Conservation (phyloP, 2,113 vertebrate species). For the Empidonax traillii region DNA sequence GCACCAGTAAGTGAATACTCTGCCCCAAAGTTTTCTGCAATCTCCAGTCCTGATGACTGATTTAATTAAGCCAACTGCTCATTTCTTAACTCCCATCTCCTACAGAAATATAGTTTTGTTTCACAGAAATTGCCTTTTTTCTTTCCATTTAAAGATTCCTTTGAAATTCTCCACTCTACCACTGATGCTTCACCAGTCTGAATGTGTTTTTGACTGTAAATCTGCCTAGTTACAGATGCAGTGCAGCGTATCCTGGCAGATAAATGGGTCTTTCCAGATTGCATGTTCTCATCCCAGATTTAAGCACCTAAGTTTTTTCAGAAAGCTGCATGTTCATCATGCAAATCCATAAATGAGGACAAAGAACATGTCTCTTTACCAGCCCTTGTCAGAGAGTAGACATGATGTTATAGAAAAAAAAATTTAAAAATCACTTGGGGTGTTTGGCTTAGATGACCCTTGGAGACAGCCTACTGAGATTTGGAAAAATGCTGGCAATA, state of each 20-base stretch:
- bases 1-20: neutral
- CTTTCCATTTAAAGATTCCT: neutral
- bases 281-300: slow-evolving; percentile 9
- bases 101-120: neutral
- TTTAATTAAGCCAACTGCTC: slow-evolving; percentile 24
- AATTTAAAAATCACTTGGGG: neutral
- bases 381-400: neutral
- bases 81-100: neutral
- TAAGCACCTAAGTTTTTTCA: neutral
- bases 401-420: neutral
- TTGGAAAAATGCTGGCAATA: neutral
- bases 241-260: neutral
- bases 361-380: neutral
- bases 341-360: neutral
- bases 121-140: neutral
- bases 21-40: neutral
- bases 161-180: neutral
- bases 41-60: neutral
- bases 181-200: neutral
- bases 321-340: neutral
- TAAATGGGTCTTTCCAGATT: slow-evolving; percentile 36
- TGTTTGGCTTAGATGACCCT: neutral
- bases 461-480: neutral
- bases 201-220: slow-evolving; percentile 15
- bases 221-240: slow-evolving; percentile 37